Conservation (phyloP, 2,113 vertebrate species). For the Motacilla alba region DNA sequence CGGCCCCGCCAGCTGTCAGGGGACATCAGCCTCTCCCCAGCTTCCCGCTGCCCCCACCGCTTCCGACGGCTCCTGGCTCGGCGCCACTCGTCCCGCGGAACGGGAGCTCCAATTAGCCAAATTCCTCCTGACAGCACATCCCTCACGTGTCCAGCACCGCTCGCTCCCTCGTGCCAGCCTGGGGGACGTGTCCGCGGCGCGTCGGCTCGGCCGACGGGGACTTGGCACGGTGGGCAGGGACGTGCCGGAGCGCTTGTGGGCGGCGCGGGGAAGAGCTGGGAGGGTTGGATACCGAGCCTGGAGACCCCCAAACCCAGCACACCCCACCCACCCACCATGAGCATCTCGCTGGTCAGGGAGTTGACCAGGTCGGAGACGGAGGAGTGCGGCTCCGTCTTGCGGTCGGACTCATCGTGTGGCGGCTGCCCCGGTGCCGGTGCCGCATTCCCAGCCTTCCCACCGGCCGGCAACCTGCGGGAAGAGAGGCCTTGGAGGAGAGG, state of each 20-base stretch:
- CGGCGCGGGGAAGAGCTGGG: fast-evolving
- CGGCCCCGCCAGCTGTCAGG: not conserved
- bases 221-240: not conserved
- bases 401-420: constrained; percentile 83
- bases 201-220: not conserved
- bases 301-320: not conserved
- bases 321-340: constrained; percentile 84
- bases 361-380: constrained; percentile 95
- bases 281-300: fast-evolving
- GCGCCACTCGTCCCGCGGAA: not conserved
- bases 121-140: constrained; percentile 45
- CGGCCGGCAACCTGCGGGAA: constrained; percentile 77
- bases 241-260: not conserved
- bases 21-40: not conserved
- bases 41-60: not conserved
- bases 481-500: not conserved
- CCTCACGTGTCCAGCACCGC: not conserved
- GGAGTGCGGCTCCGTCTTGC: constrained; percentile 86
- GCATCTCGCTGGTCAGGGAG: constrained; percentile 97
- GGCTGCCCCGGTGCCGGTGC: constrained; percentile 82
- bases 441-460: constrained; percentile 83
- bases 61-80: not conserved
- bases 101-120: constrained; percentile 14
- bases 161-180: not conserved
- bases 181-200: fast-evolving